phyloP scores from a whole-genome alignment of 2,888 invertebrate genomes.

The Apamea crenata region DNA sequence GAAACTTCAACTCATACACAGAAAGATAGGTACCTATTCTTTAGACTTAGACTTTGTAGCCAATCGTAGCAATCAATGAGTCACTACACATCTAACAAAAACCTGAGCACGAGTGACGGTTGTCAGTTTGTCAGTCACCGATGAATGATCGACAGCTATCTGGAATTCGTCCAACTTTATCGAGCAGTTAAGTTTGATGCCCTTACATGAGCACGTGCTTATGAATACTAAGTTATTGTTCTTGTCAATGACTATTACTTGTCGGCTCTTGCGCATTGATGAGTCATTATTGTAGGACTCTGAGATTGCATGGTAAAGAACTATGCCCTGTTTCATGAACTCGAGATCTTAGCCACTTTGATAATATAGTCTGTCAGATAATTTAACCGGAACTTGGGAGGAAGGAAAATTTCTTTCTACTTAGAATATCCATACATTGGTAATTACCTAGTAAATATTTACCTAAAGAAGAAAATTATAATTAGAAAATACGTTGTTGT shows the following conservation, averaged over 20 bases:
- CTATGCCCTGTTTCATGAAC: background rate
- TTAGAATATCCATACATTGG: background rate
- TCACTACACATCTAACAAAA: background rate
- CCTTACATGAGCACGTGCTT: constrained; percentile 61
- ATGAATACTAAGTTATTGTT: constrained; percentile 65
- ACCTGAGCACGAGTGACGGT: constrained; percentile 1
- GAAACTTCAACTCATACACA: background rate
- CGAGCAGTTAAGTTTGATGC: constrained; percentile 53
- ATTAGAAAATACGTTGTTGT: background rate
- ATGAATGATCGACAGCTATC: constrained; percentile 45
- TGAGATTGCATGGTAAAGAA: background rate
- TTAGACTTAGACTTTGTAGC: background rate
- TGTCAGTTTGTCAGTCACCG: constrained; percentile 33
- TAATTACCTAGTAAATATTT: background rate
- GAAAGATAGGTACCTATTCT: background rate
- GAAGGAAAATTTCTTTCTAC: background rate
- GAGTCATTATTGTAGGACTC: constrained; percentile 31
- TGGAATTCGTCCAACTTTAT: constrained; percentile 54
- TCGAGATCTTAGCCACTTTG: background rate
- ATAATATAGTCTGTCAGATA: background rate
- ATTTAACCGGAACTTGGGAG: background rate
- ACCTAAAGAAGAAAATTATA: background rate
- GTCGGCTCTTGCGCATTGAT: constrained; percentile 30
- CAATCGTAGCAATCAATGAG: background rate
- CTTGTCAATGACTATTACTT: constrained; percentile 51